Evolutionary conservation across 2,797 vertebrate species (phyloP).

Genomic region (Myripristis murdjan): DNA sequence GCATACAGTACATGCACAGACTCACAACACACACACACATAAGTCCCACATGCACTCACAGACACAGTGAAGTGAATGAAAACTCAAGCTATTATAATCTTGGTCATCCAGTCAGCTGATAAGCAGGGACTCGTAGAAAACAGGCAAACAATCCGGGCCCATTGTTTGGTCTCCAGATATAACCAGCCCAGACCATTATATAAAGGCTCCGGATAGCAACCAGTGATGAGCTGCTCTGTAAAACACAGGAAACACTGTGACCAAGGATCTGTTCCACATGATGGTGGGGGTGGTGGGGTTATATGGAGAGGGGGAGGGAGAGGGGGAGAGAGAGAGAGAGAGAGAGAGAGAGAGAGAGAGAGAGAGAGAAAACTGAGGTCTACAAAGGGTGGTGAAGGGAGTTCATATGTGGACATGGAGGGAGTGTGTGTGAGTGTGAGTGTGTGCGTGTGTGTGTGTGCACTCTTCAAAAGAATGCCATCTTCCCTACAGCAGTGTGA

Average conservation of each 20-base stretch:
- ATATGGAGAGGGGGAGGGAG: constrained; percentile 18
- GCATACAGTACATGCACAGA: background rate
- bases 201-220: constrained; percentile 73
- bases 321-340: constrained; percentile 20
- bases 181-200: constrained; percentile 76
- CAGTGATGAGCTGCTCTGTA: constrained; percentile 74
- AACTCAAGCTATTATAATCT: constrained; percentile 72
- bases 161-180: constrained; percentile 77
- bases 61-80: constrained; percentile 61
- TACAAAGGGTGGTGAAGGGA: constrained; percentile 23
- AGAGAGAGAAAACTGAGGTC: constrained; percentile 39
- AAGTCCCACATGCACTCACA: no score
- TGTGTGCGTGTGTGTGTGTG: constrained; percentile 3
- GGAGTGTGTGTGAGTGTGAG: background rate
- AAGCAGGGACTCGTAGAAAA: constrained; percentile 66
- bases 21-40: no score
- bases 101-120: constrained; percentile 80
- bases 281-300: constrained; percentile 43
- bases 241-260: constrained; percentile 83
- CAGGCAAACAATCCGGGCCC: constrained; percentile 72
- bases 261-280: constrained; percentile 80
- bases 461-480: background rate
- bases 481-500: background rate
- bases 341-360: constrained; percentile 30
- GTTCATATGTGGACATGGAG: constrained; percentile 53